Conservation (phyloP, 1,140 invertebrate genomes). For the Vanessa atalanta region DNA sequence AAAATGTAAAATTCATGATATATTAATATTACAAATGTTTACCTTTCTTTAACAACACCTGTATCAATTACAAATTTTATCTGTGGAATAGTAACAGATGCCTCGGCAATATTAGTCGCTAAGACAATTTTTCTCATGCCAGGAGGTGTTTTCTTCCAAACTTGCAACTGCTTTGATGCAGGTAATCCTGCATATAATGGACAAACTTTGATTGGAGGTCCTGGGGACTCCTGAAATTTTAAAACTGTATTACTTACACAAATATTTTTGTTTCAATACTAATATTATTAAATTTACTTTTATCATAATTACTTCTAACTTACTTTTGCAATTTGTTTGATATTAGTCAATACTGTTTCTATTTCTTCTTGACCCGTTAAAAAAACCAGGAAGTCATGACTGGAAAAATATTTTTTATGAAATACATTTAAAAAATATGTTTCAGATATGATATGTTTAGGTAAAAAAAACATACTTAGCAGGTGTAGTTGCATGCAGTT, state of each 20-base stretch:
- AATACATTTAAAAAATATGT: background rate
- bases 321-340: conserved; percentile 88
- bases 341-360: conserved; percentile 90
- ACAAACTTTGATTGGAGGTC: conserved; percentile 84
- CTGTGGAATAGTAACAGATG: conserved; percentile 96
- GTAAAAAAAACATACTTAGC: conserved; percentile 85
- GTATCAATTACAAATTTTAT: conserved; percentile 97
- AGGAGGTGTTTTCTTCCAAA: conserved; percentile 85
- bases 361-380: conserved; percentile 99
- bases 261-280: conserved; percentile 26
- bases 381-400: conserved; percentile 97
- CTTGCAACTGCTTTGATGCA: conserved; percentile 88
- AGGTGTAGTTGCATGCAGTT: conserved; percentile 92
- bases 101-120: conserved; percentile 99
- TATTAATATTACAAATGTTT: background rate
- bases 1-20: background rate
- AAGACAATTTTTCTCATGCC: conserved; percentile 94
- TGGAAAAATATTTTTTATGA: conserved; percentile 68
- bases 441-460: conserved; percentile 34
- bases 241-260: conserved; percentile 44
- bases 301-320: conserved; percentile 28
- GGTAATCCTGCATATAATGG: conserved; percentile 92
- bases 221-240: conserved; percentile 62
- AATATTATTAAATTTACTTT: conserved; percentile 1
- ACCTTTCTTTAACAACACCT: conserved; percentile 95